Base-by-base conservation (phyloP, 2,888 invertebrate species). In the Ectemnius lituratus region DNA sequence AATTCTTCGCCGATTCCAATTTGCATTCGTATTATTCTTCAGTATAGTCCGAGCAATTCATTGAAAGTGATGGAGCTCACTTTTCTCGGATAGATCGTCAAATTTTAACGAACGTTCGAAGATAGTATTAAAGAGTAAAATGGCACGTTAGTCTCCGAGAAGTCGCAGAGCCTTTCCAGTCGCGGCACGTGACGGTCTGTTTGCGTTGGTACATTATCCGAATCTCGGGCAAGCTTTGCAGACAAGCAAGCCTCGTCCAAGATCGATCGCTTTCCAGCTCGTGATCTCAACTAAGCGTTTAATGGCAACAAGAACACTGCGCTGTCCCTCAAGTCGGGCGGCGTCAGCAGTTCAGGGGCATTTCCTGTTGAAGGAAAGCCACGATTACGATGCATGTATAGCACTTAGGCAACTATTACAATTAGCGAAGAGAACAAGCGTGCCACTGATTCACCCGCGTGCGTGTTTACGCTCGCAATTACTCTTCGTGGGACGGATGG, bases 281-380 rank as follows among this genome's bases (percentile, higher is more conserved):
- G 85, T 88, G 89, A 89, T 89, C 89, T 89, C 89, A 88, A 85
- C 81, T 81, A 82, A 67, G 78, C 75, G 71, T 86, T 37, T 37
- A 37, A 37, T 8, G 37, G 37, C 37, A 11, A 11, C 37, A 11
- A 37, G 37, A 37, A 11, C 37, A 37, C 37, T 11, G 37, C 37
- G 37, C 37, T 8, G 37, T 11, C 5, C 11, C 37, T 0, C 8
- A 37, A 82, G 80, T 80, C 76, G 75, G 78, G 81, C 77, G 75
- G 23, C 16, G 56, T 60, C 79, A 79, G 80, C 76, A 81, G 80
- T 84, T 82, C 52, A 16, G 5, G 52, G n/a, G 52, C 52, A 16
- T 16, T 52, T 14, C 16, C 52, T 14, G 4, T 6, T 0, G 16
- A 64, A 37, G 71, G 14, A 6, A 68, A 58, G 63, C 59, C 23